A percentile compares a stretch with the other conserved stretches of the same genome.
These are phyloP conservation scores for Oryzias javanicus DNA, from an alignment of 2,113 vertebrate genomes.

Conservation along the genomic window DNA sequence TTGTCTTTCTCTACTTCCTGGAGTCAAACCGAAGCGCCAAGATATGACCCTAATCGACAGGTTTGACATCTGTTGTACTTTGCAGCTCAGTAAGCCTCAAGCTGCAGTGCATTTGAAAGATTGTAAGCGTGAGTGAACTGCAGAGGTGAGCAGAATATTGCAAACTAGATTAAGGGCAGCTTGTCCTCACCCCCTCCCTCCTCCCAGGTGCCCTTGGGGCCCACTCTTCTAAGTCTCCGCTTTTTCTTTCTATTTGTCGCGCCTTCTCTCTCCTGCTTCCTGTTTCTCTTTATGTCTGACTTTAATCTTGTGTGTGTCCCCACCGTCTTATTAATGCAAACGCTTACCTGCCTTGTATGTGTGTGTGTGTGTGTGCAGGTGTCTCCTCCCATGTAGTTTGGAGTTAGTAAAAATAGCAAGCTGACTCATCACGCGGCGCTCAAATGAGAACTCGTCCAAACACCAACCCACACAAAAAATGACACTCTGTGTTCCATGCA, in stretches of 20 bases:
- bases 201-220: constrained; percentile 32
- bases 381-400: constrained; percentile 36
- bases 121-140: constrained; percentile 3
- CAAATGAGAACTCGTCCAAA: constrained; percentile 36
- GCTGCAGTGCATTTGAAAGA: constrained; percentile 17
- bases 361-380: background rate
- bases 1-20: background rate
- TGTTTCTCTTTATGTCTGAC: constrained; percentile 19
- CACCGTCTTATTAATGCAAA: constrained; percentile 37
- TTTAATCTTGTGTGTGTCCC: constrained; percentile 33
- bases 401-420: constrained; percentile 47
- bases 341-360: constrained; percentile 17
- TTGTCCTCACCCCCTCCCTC: background rate
- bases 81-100: constrained; percentile 4
- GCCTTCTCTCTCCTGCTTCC: constrained; percentile 11
- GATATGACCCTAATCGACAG: constrained; percentile 15
- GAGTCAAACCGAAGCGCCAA: constrained; percentile 1
- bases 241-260: constrained; percentile 14
- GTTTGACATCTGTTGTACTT: constrained; percentile 23
- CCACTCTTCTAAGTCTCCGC: constrained; percentile 20
- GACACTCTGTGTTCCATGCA: constrained; percentile 16
- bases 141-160: constrained; percentile 32
- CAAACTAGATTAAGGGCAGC: constrained; percentile 36
- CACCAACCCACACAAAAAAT: constrained; percentile 45
- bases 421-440: constrained; percentile 56